These are phyloP conservation scores for Drosophila funebris DNA, from an alignment of 1,140 invertebrate species.

Conservation along the genomic window DNA sequence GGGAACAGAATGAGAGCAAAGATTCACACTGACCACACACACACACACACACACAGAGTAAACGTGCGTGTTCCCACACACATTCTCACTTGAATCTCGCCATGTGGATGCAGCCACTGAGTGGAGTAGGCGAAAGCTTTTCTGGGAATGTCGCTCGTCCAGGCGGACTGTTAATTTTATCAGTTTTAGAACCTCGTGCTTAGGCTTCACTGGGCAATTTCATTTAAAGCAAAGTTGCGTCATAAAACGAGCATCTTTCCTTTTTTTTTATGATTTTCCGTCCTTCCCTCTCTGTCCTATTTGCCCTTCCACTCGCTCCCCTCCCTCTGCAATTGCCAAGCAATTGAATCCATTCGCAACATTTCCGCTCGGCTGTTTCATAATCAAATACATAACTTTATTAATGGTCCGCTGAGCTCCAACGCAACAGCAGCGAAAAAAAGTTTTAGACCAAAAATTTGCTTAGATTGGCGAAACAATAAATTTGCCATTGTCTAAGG, in stretches of 20 bases:
- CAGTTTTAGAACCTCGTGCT: conserved; percentile 27
- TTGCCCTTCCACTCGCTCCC: conserved; percentile 1
- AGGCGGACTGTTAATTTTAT: conserved; percentile 37
- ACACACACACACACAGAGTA: conserved; percentile 9
- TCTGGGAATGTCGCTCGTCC: conserved; percentile 13
- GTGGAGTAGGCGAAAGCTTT: no score
- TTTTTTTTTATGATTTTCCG: conserved; percentile 32
- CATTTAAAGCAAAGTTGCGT: conserved; percentile 59
- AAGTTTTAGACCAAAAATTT: conserved; percentile 52
- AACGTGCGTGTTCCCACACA: not conserved
- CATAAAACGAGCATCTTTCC: conserved; percentile 56
- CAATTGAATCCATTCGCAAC: conserved; percentile 70
- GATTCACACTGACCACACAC: conserved; percentile 20
- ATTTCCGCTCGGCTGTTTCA: conserved; percentile 48
- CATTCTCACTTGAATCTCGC: not conserved
- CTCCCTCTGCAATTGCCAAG: conserved; percentile 51
- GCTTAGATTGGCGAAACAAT: conserved; percentile 77
- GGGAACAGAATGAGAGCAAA: conserved; percentile 10
- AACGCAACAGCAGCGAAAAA: conserved; percentile 1
- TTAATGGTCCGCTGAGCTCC: conserved; percentile 43
- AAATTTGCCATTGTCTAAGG: conserved; percentile 69
- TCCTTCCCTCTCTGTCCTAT: no score
- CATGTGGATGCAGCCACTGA: no score
- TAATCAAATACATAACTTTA: conserved; percentile 79
- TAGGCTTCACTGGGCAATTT: conserved; percentile 64